Evolutionary conservation across 2,888 invertebrate genomes (phyloP), one percentile per base, ranked within the genome.

Genomic region (Lepidocyrtinus sp.): DNA sequence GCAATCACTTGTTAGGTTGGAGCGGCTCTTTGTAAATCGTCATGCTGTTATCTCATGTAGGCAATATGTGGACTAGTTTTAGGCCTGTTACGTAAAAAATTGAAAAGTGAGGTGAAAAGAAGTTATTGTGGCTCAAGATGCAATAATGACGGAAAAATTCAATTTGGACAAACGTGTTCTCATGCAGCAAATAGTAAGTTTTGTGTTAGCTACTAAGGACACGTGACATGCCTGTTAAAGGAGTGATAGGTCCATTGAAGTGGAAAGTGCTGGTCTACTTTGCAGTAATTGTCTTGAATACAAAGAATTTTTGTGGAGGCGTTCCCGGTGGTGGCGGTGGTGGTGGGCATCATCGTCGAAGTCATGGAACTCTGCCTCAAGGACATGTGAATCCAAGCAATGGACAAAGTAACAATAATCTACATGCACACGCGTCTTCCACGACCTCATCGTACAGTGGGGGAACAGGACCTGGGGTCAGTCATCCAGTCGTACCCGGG

Each of bases 401-500:
- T 59, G 50, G 21, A 7, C 36, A 50, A 69, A 75, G 74, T 17
- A 61, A 26, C 59, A 59, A 55, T 26, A 22, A 27, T 17, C 50
- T 73, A 46, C 69, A 63, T 50, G 59, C 64, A 25, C 26, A 67
- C 25, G 17, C 69, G 25, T 22, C 62, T 17, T 3, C 62, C 21
- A 71, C 69, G 55, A 12, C 70, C 1, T 67, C 80, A 1, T 64
- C 75, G 5, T 80, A 80, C 46, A 22, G 63, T 9, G 75, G 75
- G 70, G 25, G 75, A 50, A 71, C 70, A 55, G 64, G 45, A 17
- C 71, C 80, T 45, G 80, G 80, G 50, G 69, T 75, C 1, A 86
- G 85, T 82, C 87, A 86, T 78, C 87, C 85, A 69, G 85, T 85
- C 55, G 81, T 85, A 19, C 85, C 85, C 50, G 96, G 96, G 86